A percentile compares a stretch with the other conserved stretches of the same genome.
phyloP scores from a whole-genome alignment of 2,888 invertebrate species.

The Zootermopsis nevadensis region DNA sequence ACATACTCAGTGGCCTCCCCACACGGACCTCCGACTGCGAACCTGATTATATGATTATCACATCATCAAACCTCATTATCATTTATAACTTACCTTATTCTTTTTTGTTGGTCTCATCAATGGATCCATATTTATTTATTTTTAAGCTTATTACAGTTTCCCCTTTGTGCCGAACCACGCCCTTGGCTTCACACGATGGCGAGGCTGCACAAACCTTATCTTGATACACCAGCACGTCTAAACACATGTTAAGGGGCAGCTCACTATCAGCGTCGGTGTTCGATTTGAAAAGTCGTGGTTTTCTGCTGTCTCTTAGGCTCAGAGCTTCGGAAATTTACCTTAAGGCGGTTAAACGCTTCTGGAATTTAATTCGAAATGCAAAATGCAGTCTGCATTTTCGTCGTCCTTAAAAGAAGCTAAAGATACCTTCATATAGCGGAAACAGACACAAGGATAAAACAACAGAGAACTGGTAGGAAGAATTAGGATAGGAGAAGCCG shows the following conservation, averaged over 20 bases:
- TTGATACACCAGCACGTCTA: conserved; percentile 11
- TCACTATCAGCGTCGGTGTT: no score
- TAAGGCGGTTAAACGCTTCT: no score
- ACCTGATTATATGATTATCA: conserved; percentile 40
- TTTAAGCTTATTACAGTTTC: conserved; percentile 19
- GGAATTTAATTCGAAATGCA: no score
- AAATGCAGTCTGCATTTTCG: no score
- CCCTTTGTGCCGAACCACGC: conserved; percentile 16
- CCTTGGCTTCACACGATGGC: conserved; percentile 13
- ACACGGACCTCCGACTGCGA: conserved; percentile 21
- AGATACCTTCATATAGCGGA: no score
- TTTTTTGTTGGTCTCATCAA: conserved; percentile 24
- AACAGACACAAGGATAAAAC: no score
- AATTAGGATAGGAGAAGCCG: no score
- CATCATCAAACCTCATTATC: conserved; percentile 42
- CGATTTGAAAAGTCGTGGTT: no score
- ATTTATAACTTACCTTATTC: conserved; percentile 25
- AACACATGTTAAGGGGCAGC: conserved; percentile 18
- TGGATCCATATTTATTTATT: conserved; percentile 39
- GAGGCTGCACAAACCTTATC: not conserved
- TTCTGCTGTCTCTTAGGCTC: no score
- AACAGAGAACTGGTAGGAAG: no score
- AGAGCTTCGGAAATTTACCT: no score
- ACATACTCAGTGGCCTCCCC: not conserved
- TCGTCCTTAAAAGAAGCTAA: no score